Conservation (phyloP, 1,140 invertebrate genomes). For the Globodera rostochiensis region DNA sequence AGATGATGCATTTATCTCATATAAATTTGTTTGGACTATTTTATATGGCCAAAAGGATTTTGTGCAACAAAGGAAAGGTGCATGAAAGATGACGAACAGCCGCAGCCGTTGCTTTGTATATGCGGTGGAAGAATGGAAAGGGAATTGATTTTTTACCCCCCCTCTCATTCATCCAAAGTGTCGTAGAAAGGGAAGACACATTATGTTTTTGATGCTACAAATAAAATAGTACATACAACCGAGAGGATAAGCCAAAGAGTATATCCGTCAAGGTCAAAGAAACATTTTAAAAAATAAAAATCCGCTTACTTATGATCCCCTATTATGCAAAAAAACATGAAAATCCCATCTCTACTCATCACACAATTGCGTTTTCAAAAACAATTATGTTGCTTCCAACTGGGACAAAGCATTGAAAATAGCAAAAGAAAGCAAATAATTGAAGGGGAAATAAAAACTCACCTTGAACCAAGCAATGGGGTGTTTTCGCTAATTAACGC, state of each 20-base stretch:
- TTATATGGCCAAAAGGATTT: conserved; percentile 12
- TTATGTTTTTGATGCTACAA: background rate
- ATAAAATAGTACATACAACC: background rate
- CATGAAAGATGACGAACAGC: conserved; percentile 1
- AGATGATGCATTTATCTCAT: conserved; percentile 11
- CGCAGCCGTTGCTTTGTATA: background rate
- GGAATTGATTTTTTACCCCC: conserved; percentile 10
- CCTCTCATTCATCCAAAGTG: background rate
- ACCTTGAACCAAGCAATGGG: conserved; percentile 8
- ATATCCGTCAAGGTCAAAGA: background rate
- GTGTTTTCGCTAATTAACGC: background rate
- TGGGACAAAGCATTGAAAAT: too few species aligned
- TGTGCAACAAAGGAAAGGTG: background rate
- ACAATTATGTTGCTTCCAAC: too few species aligned
- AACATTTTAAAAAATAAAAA: background rate
- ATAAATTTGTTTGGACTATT: background rate
- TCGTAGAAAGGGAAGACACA: background rate
- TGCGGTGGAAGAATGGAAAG: background rate
- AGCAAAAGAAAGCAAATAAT: too few species aligned
- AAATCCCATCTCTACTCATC: too few species aligned
- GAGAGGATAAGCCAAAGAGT: background rate
- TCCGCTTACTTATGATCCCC: too few species aligned
- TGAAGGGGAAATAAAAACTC: background rate
- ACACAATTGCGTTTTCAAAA: too few species aligned
- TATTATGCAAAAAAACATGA: too few species aligned